These are phyloP conservation scores for Pseudomyrmex flavicornis DNA, from an alignment of 1,140 invertebrate genomes.

Conservation along the genomic window DNA sequence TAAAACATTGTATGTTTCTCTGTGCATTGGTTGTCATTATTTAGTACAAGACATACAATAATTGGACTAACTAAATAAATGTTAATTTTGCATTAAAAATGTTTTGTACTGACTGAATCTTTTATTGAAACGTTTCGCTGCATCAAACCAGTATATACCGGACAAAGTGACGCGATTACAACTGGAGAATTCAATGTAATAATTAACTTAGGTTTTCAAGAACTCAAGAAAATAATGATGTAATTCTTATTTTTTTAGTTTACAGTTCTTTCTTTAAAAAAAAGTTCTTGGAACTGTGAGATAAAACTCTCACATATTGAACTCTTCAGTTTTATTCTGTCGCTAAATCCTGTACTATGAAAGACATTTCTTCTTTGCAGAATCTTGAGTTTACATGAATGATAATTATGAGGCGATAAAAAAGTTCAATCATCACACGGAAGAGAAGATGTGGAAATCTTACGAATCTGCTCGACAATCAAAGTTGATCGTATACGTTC, in stretches of 20 bases:
- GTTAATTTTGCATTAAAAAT: neutral
- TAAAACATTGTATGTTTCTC: no score
- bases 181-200: slow-evolving; percentile 37
- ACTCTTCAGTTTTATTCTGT: neutral
- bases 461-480: neutral
- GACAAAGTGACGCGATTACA: slow-evolving; percentile 43
- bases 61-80: neutral
- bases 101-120: slow-evolving; percentile 28
- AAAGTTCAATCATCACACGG: no score
- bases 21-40: no score
- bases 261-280: slow-evolving; percentile 10
- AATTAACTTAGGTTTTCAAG: slow-evolving; percentile 23
- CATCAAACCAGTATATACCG: slow-evolving; percentile 13
- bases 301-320: neutral
- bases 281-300: slow-evolving; percentile 22
- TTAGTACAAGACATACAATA: no score
- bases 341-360: no score
- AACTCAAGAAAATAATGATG: neutral
- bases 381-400: neutral
- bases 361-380: no score
- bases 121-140: slow-evolving; percentile 29
- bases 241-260: slow-evolving; percentile 23
- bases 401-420: no score
- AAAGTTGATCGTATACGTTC: neutral
- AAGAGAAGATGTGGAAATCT: no score